Evolutionary conservation across 23 tunicate genomes (phyloP).

Genomic region (Trididemnum clinides): DNA sequence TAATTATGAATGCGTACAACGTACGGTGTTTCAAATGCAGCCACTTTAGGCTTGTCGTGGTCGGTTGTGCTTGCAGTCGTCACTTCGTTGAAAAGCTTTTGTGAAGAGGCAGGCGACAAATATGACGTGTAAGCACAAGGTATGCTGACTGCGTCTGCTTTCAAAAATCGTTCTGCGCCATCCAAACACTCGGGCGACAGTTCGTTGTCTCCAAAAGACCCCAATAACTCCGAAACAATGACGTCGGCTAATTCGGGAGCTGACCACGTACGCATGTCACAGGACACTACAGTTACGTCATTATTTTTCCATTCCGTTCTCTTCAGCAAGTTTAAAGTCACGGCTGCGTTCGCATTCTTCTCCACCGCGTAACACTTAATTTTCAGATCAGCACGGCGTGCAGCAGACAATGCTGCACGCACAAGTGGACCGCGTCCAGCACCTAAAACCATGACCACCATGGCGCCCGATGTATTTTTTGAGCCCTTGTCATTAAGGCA

Average conservation of each 20-base stretch:
- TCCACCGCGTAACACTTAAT: conserved; percentile 95
- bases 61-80: conserved; percentile 35
- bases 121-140: conserved; percentile 93
- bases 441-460: conserved; percentile 87
- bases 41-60: conserved; percentile 62
- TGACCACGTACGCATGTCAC: conserved; percentile 94
- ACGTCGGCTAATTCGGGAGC: conserved; percentile 92
- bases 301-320: conserved; percentile 82
- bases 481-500: conserved; percentile 38
- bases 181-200: conserved; percentile 98
- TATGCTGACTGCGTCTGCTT: conserved; percentile 84
- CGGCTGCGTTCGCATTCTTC: conserved; percentile 87
- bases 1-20: conserved; percentile 95
- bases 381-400: conserved; percentile 43
- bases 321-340: conserved; percentile 56
- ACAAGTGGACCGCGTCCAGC: conserved; percentile 99
- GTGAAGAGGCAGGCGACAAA: conserved; percentile 90
- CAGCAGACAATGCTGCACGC: conserved; percentile 72
- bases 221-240: conserved; percentile 95
- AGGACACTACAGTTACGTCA: conserved; percentile 77
- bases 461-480: background rate
- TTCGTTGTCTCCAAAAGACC: conserved; percentile 98
- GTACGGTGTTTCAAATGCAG: conserved; percentile 93
- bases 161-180: conserved; percentile 86
- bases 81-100: conserved; percentile 91